Evolutionary conservation across 1,140 invertebrate species (phyloP), one percentile per base, ranked within the genome.

Genomic region (Mya arenaria): DNA sequence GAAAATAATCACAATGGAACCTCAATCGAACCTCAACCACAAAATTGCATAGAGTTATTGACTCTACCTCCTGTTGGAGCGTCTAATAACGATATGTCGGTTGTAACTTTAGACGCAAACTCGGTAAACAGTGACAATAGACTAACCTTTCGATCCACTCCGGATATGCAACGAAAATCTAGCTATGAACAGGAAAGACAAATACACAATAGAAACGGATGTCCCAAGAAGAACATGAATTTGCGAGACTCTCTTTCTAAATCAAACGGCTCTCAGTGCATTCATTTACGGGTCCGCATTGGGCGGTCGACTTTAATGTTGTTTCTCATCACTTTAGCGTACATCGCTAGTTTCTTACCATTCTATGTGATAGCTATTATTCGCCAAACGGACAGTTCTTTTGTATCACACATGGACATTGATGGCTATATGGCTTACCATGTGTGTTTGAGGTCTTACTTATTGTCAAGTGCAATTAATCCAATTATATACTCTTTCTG

Each of bases 401-500:
- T 81, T 63, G 6, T 44, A 8, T 10, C 6, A 30, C 52, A 58
- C 17, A 6, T 81, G 23, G 19, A 52, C 23, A 23, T 25, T 32
- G 19, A 23, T 25, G 58, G 66, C 6, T 39, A 28, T 8, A 72
- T 72, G 44, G 34, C 68, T 23, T 72, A 81, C 30, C 52, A 81
- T 36, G 56, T 81, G 17, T 81, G 69, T 55, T 55, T 81, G 34
- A 37, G 78, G 28, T 81, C 78, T 19, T 81, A 81, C 44, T 30
- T 81, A 3, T 65, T 81, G 25, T 72, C 68, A 6, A 72, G 78
- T 72, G 78, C 78, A 5, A 81, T 72, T 37, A 81, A 81, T 62
- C 78, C 78, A 19, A 72, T 81, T 32, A 71, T 81, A 23, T 81
- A 81, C 60, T 81, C 78, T 25, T 81, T 81, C 39, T 81, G 78